Percentiles rank a stretch among this genome's conserved stretches.
Evolutionary conservation across 2,888 invertebrate species (phyloP).

Genomic region (Dynastes maya): DNA sequence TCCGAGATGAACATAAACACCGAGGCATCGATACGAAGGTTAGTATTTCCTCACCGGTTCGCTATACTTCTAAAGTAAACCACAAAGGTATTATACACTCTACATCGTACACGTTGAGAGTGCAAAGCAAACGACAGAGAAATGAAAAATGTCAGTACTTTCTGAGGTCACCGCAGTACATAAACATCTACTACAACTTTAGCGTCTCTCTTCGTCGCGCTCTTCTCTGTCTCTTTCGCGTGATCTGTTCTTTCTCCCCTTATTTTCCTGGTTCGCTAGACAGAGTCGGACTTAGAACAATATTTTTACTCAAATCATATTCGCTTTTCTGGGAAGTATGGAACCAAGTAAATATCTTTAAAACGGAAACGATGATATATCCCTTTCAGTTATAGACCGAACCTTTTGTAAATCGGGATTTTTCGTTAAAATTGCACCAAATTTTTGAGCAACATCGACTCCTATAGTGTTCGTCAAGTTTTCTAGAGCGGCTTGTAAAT

Average conservation of each 20-base stretch:
- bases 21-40: not conserved
- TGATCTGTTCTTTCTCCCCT: constrained; percentile 44
- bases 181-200: constrained; percentile 43
- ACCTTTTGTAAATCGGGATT: no score
- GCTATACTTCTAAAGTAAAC: not conserved
- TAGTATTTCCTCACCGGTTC: not conserved
- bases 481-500: no score
- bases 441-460: no score
- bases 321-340: no score
- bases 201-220: constrained; percentile 13
- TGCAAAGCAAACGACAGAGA: constrained; percentile 33
- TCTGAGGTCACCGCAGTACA: constrained; percentile 46
- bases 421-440: no score
- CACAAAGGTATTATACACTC: not conserved
- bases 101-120: not conserved
- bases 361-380: no score
- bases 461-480: no score
- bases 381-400: no score
- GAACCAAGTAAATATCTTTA: no score
- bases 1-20: constrained; percentile 12
- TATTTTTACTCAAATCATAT: not conserved
- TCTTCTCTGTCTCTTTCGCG: constrained; percentile 25
- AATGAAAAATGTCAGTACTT: constrained; percentile 46
- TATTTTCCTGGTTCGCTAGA: constrained; percentile 30
- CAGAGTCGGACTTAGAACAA: constrained; percentile 16